These are phyloP conservation scores for Loxodonta africana DNA, from an alignment of 2,113 vertebrate species.

Conservation along the genomic window DNA sequence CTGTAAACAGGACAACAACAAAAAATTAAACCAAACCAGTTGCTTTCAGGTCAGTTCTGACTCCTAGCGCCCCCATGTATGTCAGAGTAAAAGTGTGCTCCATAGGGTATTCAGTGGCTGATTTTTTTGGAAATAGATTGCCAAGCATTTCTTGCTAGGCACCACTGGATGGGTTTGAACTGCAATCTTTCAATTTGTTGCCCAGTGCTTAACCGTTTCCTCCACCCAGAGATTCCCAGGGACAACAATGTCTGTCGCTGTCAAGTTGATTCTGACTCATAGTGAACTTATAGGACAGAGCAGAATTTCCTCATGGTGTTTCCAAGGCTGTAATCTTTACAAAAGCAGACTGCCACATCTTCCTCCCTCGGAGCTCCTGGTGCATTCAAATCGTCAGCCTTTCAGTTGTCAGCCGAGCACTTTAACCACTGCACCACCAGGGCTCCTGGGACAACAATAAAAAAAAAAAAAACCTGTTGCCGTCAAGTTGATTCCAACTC, in stretches of 20 bases:
- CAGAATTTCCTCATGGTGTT: not conserved
- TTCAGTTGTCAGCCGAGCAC: too few relatives aligned
- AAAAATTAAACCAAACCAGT: not conserved
- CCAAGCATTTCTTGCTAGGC: not conserved
- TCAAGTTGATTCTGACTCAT: not conserved
- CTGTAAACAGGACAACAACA: not conserved
- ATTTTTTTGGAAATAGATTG: not conserved
- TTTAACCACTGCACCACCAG: too few relatives aligned
- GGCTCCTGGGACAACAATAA: too few relatives aligned
- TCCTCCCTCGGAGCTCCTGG: too few relatives aligned
- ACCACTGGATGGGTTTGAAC: not conserved
- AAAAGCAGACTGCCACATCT: too few relatives aligned
- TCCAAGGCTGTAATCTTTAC: too few relatives aligned
- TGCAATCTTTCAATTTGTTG: not conserved
- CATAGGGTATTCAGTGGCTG: not conserved
- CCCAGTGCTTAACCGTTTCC: not conserved
- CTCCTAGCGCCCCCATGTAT: not conserved
- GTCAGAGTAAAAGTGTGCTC: not conserved
- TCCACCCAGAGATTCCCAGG: not conserved
- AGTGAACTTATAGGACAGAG: not conserved
- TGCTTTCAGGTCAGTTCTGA: not conserved
- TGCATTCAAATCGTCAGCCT: too few relatives aligned
- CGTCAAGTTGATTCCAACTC: not conserved
- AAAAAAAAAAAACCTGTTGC: not conserved
- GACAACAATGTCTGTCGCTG: not conserved